Evolutionary conservation across 2,888 invertebrate species (phyloP).

Genomic region (Tyria jacobaeae): DNA sequence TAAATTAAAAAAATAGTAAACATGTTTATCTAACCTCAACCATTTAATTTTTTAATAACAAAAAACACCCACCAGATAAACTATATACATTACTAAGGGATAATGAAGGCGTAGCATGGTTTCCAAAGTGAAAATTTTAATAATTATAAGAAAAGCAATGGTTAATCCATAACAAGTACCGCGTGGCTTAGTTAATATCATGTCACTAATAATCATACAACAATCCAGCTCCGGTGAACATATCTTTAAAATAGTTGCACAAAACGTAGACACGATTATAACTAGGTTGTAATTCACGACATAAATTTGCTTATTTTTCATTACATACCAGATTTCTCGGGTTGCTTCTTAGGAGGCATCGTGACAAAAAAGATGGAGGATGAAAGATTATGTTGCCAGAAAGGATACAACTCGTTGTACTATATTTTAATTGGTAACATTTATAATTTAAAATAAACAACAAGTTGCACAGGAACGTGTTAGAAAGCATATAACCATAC

Average conservation of each 20-base stretch:
- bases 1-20: constrained; percentile 6
- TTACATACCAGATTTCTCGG: constrained; percentile 93
- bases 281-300: constrained; percentile 32
- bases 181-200: constrained; percentile 66
- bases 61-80: not conserved
- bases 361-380: constrained; percentile 84
- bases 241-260: not conserved
- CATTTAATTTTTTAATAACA: not conserved
- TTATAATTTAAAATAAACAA: not conserved
- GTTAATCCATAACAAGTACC: constrained; percentile 55
- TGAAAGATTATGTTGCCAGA: constrained; percentile 40
- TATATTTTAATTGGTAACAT: constrained; percentile 27
- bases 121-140: not conserved
- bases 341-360: constrained; percentile 96
- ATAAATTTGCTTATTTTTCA: constrained; percentile 49
- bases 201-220: constrained; percentile 33
- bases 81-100: not conserved
- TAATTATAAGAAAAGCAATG: constrained; percentile 8
- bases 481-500: too few species aligned
- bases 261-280: constrained; percentile 9
- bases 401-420: constrained; percentile 6
- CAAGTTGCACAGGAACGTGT: too few species aligned
- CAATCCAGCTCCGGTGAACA: not conserved
- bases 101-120: not conserved
- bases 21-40: constrained; percentile 58